Base-by-base conservation (phyloP, 2,888 invertebrate species). In the Scaptomyza cyrtandrae region DNA sequence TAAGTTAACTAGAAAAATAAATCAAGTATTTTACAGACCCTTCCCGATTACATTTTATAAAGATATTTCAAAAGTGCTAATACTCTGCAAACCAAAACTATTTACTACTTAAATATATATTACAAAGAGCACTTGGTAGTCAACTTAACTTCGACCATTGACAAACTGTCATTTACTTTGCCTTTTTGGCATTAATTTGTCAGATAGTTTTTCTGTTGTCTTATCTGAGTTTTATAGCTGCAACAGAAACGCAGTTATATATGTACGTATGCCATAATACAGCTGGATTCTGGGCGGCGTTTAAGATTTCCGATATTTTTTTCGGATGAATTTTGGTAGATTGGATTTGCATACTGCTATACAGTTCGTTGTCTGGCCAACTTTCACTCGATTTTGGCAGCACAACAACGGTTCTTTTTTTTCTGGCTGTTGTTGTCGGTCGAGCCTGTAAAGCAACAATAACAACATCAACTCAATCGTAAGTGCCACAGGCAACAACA, bases 301-400 rank as follows among this genome's bases (percentile, higher is more conserved):
- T 57, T 68, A 58, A 61, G 69, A 77, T 85, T 72, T 70, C 70
- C 7, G 35, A 80, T 71, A n/a, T 61, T 69, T 39, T 71, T 82
- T 86, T 86, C 71, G 50, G 56, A 48, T 78, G 69, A 79, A 81
- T 39, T 39, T n/a, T 52, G 62, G 63, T 67, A 59, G 68, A 77
- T 74, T 66, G 69, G 73, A 85, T 85, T 85, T 85, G 88, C 88
- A 85, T 85, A 88, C 52, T 37, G 57, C 41, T 41, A 41, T 19
- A 24, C 27, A 62, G 68, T 46, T 50, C 57, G 68, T 57, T 56
- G 68, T 56, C 59, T 54, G 69, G 65, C 44, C 71, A 88, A 86
- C 85, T 86, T 86, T 86, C 85, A 86, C 85, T 86, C 71, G 69
- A 79, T 85, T 88, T 86, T 80, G 84, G 87, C 83, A 83, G 83